Evolutionary conservation across 2,888 invertebrate species (phyloP).

Genomic region (Aphelenchoides bicaudatus): DNA sequence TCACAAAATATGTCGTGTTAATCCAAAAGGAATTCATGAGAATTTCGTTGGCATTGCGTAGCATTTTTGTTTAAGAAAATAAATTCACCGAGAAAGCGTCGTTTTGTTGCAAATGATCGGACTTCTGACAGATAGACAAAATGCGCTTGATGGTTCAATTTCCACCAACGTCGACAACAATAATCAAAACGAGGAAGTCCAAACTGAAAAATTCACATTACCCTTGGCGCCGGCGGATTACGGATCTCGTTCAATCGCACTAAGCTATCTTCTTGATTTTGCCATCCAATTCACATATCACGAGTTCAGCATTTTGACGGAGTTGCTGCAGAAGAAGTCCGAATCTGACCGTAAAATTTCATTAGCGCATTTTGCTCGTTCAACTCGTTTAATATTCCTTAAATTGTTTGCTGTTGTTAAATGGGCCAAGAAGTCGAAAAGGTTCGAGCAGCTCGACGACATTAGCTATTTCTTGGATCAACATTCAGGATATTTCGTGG

Average conservation of each 20-base stretch:
- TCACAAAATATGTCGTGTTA: no score
- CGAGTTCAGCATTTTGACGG: constrained; percentile 86
- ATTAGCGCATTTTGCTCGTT: constrained; percentile 85
- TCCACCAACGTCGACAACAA: no score
- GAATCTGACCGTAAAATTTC: constrained; percentile 98
- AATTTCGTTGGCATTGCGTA: no score
- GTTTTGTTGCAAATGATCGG: no score
- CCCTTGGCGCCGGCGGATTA: constrained; percentile 32
- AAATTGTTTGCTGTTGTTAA: constrained; percentile 89
- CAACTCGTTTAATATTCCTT: constrained; percentile 90
- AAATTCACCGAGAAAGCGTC: no score
- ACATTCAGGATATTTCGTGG: constrained; percentile 89
- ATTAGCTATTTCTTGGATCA: constrained; percentile 77
- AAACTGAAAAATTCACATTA: constrained; percentile 16
- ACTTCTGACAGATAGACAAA: no score
- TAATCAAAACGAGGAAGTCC: no score
- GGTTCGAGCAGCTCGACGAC: constrained; percentile 92
- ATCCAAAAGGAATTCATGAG: no score
- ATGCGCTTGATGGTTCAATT: no score
- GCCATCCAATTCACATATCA: constrained; percentile 96
- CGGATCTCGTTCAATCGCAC: constrained; percentile 70
- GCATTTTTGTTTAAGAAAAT: no score
- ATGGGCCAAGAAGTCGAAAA: constrained; percentile 97
- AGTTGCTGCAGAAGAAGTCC: constrained; percentile 88
- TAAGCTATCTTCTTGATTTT: constrained; percentile 88